Evolutionary conservation across 92 coral and sea anemone species (phyloP).

Genomic region (Porites lobata): DNA sequence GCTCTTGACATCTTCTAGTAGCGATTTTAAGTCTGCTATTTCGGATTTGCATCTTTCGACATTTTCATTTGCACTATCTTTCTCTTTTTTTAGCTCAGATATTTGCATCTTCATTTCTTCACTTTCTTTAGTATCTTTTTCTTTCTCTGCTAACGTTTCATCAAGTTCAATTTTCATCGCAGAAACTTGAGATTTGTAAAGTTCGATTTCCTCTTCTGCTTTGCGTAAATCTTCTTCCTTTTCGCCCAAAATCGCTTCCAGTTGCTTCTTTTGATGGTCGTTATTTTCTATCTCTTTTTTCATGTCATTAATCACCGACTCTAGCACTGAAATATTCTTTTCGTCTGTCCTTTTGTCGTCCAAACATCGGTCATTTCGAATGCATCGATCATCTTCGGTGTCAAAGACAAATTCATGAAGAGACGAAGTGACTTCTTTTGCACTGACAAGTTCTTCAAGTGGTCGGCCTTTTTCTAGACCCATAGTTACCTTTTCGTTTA

Average conservation of each 20-base stretch:
- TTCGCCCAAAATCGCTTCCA: neutral
- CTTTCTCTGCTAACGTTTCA: constrained; percentile 7
- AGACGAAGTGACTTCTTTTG: neutral
- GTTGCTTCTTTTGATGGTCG: neutral
- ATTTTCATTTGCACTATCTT: neutral
- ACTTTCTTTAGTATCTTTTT: constrained; percentile 14
- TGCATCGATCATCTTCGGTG: constrained; percentile 12
- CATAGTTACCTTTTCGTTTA: neutral
- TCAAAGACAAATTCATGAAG: constrained; percentile 28
- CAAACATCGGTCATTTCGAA: neutral
- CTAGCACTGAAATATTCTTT: neutral
- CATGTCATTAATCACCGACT: constrained; percentile 19
- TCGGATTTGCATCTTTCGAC: constrained; percentile 19
- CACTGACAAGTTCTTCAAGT: constrained; percentile 10
- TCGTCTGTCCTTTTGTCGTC: neutral
- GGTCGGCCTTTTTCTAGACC: neutral
- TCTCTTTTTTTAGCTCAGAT: constrained; percentile 32
- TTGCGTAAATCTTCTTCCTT: constrained; percentile 24
- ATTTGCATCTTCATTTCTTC: constrained; percentile 52
- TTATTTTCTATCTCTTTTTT: constrained; percentile 19
- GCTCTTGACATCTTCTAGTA: constrained; percentile 36
- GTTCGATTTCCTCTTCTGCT: constrained; percentile 30
- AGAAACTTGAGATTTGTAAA: constrained; percentile 38
- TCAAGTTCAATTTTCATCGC: constrained; percentile 32
- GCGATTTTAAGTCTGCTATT: constrained; percentile 16